These are phyloP conservation scores for Chesias legatella DNA, from an alignment of 2,888 invertebrate species.

Conservation along the genomic window DNA sequence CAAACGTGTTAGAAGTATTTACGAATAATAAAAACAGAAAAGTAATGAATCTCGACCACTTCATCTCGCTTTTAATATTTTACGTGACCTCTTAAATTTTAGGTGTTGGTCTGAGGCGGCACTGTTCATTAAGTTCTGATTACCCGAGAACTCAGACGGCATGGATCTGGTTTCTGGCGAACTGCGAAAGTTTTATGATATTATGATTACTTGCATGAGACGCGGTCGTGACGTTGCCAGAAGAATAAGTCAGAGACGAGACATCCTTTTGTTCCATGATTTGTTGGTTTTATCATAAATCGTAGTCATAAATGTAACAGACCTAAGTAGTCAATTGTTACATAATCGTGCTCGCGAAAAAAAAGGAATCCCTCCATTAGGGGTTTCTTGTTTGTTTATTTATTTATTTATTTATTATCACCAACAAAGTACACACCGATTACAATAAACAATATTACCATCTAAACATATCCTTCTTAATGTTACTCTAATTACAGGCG, in stretches of 20 bases:
- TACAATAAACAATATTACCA: no score
- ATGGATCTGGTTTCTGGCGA: slow-evolving; percentile 66
- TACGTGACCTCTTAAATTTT: slow-evolving; percentile 79
- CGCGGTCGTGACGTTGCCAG: slow-evolving; percentile 51
- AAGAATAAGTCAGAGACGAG: slow-evolving; percentile 31
- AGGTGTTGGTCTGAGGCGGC: slow-evolving; percentile 37
- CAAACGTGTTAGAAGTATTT: slow-evolving; percentile 50
- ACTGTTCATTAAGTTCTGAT: slow-evolving; percentile 79
- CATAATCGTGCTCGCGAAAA: no score
- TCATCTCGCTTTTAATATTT: slow-evolving; percentile 79
- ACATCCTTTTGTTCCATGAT: neutral
- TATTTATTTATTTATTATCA: no score
- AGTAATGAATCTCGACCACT: slow-evolving; percentile 79
- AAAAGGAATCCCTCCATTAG: no score
- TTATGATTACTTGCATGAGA: slow-evolving; percentile 75
- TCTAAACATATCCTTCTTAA: no score
- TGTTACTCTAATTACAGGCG: no score
- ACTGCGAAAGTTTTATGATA: slow-evolving; percentile 79
- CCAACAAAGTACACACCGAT: no score
- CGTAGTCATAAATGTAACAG: no score
- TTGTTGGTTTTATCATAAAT: no score
- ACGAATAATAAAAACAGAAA: slow-evolving; percentile 79
- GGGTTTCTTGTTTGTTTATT: no score
- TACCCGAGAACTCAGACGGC: slow-evolving; percentile 62
- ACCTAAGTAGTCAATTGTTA: no score